Evolutionary conservation across 2,113 vertebrate species (phyloP).

Genomic region (Daboia siamensis): DNA sequence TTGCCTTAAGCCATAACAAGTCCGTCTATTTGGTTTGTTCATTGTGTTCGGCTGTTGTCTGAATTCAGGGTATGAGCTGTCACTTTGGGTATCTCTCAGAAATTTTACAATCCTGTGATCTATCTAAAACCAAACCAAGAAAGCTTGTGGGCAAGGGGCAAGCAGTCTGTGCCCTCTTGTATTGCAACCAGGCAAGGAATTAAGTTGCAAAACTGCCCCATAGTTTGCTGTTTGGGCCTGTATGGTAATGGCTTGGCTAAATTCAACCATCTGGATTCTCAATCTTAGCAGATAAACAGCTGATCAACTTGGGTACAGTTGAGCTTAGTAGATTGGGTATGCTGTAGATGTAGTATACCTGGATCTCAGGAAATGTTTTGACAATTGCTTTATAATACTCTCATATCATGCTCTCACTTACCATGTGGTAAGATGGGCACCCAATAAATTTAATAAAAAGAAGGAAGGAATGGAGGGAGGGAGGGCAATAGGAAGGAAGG

Average conservation of each 20-base stretch:
- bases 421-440: no score
- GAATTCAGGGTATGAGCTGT: neutral
- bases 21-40: neutral
- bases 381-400: no score
- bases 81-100: neutral
- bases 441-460: no score
- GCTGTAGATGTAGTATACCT: neutral
- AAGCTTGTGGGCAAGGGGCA: neutral
- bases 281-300: neutral
- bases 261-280: neutral
- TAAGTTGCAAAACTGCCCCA: neutral
- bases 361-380: no score
- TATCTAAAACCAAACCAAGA: neutral
- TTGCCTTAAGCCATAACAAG: no score
- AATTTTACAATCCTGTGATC: neutral
- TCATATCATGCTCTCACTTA: no score
- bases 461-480: no score
- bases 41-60: neutral
- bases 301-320: neutral
- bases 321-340: neutral
- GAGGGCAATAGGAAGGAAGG: no score
- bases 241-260: neutral
- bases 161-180: neutral
- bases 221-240: neutral
- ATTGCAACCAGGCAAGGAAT: neutral